Evolutionary conservation across 2,888 invertebrate species (phyloP).

Genomic region (Calliphora vomitoria): DNA sequence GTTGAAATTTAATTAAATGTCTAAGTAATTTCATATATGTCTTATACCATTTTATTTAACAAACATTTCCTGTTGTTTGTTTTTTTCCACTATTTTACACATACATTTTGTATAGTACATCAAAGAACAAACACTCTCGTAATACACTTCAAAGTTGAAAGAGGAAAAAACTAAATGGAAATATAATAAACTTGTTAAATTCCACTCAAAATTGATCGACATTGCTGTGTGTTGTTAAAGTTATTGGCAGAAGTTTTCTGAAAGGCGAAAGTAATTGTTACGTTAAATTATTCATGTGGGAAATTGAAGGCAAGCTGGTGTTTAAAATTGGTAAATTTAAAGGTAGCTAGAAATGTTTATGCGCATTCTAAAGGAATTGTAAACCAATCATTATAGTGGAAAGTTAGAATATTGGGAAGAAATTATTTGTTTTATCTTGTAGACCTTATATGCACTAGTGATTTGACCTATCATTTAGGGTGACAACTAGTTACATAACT

Average conservation of each 20-base stretch:
- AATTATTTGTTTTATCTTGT: no score
- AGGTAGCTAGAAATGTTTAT: not conserved
- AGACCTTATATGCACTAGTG: no score
- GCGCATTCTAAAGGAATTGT: no score
- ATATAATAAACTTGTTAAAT: slow-evolving; percentile 53
- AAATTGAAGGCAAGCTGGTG: not conserved
- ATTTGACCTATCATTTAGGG: no score
- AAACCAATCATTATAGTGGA: no score
- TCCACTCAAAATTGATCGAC: slow-evolving; percentile 46
- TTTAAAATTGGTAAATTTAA: not conserved
- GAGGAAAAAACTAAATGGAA: slow-evolving; percentile 1
- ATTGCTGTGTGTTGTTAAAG: slow-evolving; percentile 24
- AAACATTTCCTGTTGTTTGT: slow-evolving; percentile 67
- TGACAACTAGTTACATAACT: no score
- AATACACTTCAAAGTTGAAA: not conserved
- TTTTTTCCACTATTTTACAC: not conserved
- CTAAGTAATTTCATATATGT: slow-evolving; percentile 61
- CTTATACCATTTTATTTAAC: slow-evolving; percentile 52
- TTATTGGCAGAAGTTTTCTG: slow-evolving; percentile 30
- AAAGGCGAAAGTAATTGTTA: not conserved
- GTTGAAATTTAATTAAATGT: slow-evolving; percentile 72
- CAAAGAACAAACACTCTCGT: not conserved
- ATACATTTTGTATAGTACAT: not conserved
- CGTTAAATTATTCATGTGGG: slow-evolving; percentile 24
- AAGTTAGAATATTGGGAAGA: no score